Percentiles rank a stretch among this genome's conserved stretches.
These are phyloP conservation scores for Cotesia typhae DNA, from an alignment of 1,140 invertebrate genomes.

Conservation along the genomic window DNA sequence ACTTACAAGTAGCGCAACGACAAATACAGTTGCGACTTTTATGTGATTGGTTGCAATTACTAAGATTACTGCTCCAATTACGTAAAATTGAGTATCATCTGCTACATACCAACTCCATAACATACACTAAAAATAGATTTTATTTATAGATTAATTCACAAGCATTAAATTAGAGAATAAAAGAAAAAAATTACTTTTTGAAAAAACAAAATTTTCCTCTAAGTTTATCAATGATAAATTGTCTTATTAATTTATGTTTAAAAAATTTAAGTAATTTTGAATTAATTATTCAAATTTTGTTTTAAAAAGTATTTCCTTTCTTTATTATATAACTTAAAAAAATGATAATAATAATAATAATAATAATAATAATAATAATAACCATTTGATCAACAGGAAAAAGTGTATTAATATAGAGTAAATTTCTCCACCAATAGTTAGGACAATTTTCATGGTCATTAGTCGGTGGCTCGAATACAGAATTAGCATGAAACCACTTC, in stretches of 20 bases:
- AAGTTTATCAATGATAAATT: too few species aligned
- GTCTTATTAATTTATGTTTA: too few species aligned
- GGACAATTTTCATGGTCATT: constrained; percentile 83
- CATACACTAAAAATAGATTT: constrained; percentile 76
- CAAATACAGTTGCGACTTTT: constrained; percentile 72
- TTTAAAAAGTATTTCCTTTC: too few species aligned
- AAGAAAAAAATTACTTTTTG: constrained; percentile 10
- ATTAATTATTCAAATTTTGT: too few species aligned
- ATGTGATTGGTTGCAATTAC: constrained; percentile 81
- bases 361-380: constrained; percentile 14
- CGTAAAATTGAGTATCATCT: constrained; percentile 86
- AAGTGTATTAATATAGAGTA: constrained; percentile 84
- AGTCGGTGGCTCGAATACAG: constrained; percentile 82
- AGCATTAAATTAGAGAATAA: constrained; percentile 4
- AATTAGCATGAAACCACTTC: constrained; percentile 84
- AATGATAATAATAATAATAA: too few species aligned
- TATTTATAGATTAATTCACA: constrained; percentile 19
- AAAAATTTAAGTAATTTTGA: too few species aligned
- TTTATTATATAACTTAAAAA: neutral
- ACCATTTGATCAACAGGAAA: constrained; percentile 89
- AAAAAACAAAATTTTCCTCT: too few species aligned
- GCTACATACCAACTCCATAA: constrained; percentile 90
- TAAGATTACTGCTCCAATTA: constrained; percentile 79
- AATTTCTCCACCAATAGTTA: constrained; percentile 87
- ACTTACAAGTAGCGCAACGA: constrained; percentile 74